Evolutionary conservation across 2,113 vertebrate genomes (phyloP).

Genomic region (Hypanus sabinus): DNA sequence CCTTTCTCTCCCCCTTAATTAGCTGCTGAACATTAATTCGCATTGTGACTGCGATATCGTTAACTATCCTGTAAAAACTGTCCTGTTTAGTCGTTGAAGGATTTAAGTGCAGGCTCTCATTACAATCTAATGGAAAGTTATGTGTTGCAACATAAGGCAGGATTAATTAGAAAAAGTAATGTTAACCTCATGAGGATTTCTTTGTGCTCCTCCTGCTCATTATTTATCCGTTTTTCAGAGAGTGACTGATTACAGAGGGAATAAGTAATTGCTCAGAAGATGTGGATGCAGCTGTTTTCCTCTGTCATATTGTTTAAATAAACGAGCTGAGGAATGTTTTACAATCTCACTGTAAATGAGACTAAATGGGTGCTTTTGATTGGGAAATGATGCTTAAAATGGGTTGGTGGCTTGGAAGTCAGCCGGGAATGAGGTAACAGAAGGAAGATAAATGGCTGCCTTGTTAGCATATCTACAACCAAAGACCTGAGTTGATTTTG

Average conservation of each 20-base stretch:
- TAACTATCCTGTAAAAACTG: constrained; percentile 29
- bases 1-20: constrained; percentile 26
- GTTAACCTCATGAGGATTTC: constrained; percentile 30
- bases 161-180: constrained; percentile 34
- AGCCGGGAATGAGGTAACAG: neutral
- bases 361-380: constrained; percentile 27
- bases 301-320: constrained; percentile 27
- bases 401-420: neutral
- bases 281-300: constrained; percentile 33
- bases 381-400: constrained; percentile 23
- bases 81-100: constrained; percentile 30
- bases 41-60: constrained; percentile 18
- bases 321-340: neutral
- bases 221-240: constrained; percentile 14
- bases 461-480: neutral
- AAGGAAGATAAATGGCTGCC: neutral
- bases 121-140: constrained; percentile 30
- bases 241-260: constrained; percentile 30
- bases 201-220: constrained; percentile 1
- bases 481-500: neutral
- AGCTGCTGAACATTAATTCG: constrained; percentile 20
- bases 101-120: constrained; percentile 28
- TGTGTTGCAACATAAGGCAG: constrained; percentile 12
- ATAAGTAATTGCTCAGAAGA: constrained; percentile 23
- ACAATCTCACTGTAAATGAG: constrained; percentile 29